Conservation (phyloP, 2,888 invertebrate genomes). For the Scaptomyza reducta region DNA sequence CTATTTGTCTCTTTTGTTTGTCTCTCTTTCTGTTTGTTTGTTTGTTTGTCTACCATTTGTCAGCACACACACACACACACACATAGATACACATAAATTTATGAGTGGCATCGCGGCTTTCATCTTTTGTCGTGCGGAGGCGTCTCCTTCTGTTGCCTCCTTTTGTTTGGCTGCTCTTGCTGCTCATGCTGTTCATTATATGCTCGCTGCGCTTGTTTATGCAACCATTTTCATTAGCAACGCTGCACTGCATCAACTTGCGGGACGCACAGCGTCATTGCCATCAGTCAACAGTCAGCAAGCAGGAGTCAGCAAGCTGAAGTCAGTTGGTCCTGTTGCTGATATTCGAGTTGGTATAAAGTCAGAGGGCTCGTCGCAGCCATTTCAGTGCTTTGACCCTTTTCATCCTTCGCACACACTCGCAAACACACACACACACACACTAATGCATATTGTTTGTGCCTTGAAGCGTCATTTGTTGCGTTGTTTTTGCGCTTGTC, state of each 20-base stretch:
- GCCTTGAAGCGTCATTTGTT: slow-evolving; percentile 69
- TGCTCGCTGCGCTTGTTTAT: slow-evolving; percentile 65
- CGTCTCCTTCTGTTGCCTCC: slow-evolving; percentile 45
- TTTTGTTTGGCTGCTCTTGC: slow-evolving; percentile 14
- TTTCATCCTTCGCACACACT: slow-evolving; percentile 8
- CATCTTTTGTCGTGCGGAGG: slow-evolving; percentile 66
- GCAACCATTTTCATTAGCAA: slow-evolving; percentile 76
- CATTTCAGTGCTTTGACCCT: slow-evolving; percentile 64
- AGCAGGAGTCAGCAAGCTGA: slow-evolving; percentile 7
- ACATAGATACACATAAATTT: slow-evolving; percentile 48
- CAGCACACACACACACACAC: slow-evolving; percentile 37
- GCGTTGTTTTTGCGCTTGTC: slow-evolving; percentile 54
- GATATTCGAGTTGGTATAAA: slow-evolving; percentile 7
- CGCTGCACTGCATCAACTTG: slow-evolving; percentile 26
- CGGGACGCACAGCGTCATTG: slow-evolving; percentile 61
- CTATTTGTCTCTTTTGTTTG: slow-evolving; percentile 17
- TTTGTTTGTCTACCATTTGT: slow-evolving; percentile 36
- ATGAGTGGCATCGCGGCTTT: slow-evolving; percentile 70
- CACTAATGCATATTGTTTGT: slow-evolving; percentile 75
- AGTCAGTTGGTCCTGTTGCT: background rate
- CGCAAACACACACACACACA: background rate
- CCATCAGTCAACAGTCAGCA: slow-evolving; percentile 57
- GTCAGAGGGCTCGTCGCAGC: slow-evolving; percentile 38
- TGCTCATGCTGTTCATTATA: slow-evolving; percentile 52
- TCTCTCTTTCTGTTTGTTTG: slow-evolving; percentile 21